Evolutionary conservation across 2,888 invertebrate genomes (phyloP), one percentile per base, ranked within the genome.

Genomic region (Tyria jacobaeae): DNA sequence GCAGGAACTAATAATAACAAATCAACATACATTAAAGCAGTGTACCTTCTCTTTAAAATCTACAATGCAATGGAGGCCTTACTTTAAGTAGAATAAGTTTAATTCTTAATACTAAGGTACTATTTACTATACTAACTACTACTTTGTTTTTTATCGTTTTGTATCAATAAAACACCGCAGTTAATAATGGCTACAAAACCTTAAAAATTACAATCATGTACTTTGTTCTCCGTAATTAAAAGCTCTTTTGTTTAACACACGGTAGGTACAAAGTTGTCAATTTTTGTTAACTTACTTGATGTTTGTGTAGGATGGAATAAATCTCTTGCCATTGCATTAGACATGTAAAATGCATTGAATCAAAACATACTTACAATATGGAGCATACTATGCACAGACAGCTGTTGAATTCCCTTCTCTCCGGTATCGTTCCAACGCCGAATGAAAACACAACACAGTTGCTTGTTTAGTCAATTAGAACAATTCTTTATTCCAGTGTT

Each of bases 361-460:
- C 58, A 50, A 70, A 76, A 80, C 58, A 76, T 88, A 92, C 92
- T 92, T 78, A 92, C 92, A 89, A 82, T 89, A 88, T 87, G 83
- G 83, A 90, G 88, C 93, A 92, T 92, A 89, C 91, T 92, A 91
- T 89, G 90, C 88, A 82, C 80, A 76, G 87, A 86, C 88, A 89
- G 90, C 88, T 89, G 89, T 84, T 89, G 80, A 86, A 84, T 82
- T 81, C 83, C 81, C 83, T 83, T 84, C 81, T 82, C 76, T 77
- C 67, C 69, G 81, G 80, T 73, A 76, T 81, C 78, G 79, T 81
- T 82, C 83, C 80, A 81, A 83, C 84, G 84, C 84, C 82, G 78
- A 87, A 85, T 79, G 74, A 86, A 89, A 89, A 89, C 90, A 92
- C 90, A 87, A 85, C 89, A 90, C 88, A 76, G 70, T 73, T 80